Base-by-base conservation (phyloP, 2,113 vertebrate genomes). In the Nycticryphes semicollaris region DNA sequence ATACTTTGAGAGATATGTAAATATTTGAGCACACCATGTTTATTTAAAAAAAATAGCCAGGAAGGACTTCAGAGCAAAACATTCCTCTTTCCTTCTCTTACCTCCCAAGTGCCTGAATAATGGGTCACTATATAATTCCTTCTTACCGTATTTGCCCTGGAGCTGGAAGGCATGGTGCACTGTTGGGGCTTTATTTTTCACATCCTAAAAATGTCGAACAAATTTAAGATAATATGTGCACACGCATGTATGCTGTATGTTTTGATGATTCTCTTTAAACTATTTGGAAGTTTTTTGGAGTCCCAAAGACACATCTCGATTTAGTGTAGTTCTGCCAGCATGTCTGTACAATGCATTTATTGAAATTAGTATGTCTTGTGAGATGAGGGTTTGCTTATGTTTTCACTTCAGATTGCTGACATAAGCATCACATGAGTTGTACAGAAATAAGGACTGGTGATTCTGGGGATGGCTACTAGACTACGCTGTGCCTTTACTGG, bases 191-290 rank as follows among this genome's bases (percentile, higher is more conserved):
- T 6, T 74, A 81, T 37, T 80, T 89, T 72, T 68, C 45, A 85
- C 23, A 19, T 16, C 14, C 27, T 50, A 62, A 73, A 72, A 69
- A 57, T 12, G 21, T 35, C 47, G n/a, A 76, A 31, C 8, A 62
- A 47, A 54, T 91, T 63, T 41, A 72, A 68, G 47, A 8, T 33
- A 57, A 8, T 45, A 37, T 7, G 21, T 16, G 10, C 13, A 20
- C 9, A 79, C 31, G 35, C 16, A 27, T 1, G 14, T 33, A 80
- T 1, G 0, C 25, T 28, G 7, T 17, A 66, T 41, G 3, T 1
- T 76, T 68, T 67, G 21, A 17, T 45, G n/a, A 62, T 28, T 68
- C 47, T 62, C 47, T 62, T 78, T 53, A 43, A 90, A 25, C 14
- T 33, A 45, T n/a, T 92, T 68, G 21, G 69, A 60, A 64, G 9